Conservation (phyloP, 1,140 invertebrate genomes). For the Drosophila ohnishii region DNA sequence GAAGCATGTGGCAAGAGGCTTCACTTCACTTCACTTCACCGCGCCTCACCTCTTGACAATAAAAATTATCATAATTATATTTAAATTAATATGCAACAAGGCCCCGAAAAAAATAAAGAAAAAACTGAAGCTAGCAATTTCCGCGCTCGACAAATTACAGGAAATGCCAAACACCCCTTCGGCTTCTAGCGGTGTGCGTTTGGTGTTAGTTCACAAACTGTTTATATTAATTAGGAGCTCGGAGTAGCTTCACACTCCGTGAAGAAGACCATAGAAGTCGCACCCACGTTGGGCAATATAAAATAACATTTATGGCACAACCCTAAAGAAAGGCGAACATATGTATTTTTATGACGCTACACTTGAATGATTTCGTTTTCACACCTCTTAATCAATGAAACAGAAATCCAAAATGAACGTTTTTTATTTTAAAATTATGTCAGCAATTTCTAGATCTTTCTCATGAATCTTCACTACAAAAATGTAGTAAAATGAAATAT, state of each 20-base stretch:
- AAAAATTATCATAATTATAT: slow-evolving; percentile 82
- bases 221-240: slow-evolving; percentile 57
- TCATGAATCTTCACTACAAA: no score
- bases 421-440: neutral
- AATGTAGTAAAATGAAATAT: neutral
- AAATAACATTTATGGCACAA: slow-evolving; percentile 39
- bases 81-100: slow-evolving; percentile 80
- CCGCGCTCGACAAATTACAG: slow-evolving; percentile 74
- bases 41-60: slow-evolving; percentile 64
- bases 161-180: slow-evolving; percentile 68
- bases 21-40: slow-evolving; percentile 2
- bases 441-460: neutral
- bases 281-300: slow-evolving; percentile 33
- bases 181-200: slow-evolving; percentile 22
- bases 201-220: slow-evolving; percentile 52
- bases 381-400: slow-evolving; percentile 44
- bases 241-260: slow-evolving; percentile 41
- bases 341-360: slow-evolving; percentile 37
- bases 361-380: slow-evolving; percentile 48
- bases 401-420: slow-evolving; percentile 3
- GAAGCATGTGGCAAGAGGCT: slow-evolving; percentile 62
- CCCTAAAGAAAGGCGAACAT: slow-evolving; percentile 17
- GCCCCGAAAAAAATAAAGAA: slow-evolving; percentile 35
- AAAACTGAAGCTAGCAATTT: slow-evolving; percentile 56
- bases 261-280: slow-evolving; percentile 28